phyloP scores from a whole-genome alignment of 2,888 invertebrate genomes.

The Scaptomyza parva region DNA sequence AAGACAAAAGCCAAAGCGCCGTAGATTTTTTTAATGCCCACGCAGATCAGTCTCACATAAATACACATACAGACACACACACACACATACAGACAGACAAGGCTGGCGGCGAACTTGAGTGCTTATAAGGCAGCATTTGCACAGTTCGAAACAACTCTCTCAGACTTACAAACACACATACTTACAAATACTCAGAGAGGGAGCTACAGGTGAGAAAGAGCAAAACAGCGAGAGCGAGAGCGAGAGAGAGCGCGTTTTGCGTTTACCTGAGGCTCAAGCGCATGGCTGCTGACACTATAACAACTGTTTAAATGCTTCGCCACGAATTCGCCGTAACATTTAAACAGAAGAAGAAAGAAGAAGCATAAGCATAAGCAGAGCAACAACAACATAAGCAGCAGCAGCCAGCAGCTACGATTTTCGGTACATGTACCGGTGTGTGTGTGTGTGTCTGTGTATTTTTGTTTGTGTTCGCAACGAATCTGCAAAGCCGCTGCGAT shows the following conservation, averaged over 20 bases:
- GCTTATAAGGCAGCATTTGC: constrained; percentile 74
- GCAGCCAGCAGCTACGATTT: constrained; percentile 50
- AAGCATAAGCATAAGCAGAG: constrained; percentile 26
- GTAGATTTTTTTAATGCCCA: constrained; percentile 61
- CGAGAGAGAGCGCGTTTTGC: constrained; percentile 20
- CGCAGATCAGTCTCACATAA: constrained; percentile 59
- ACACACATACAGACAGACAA: constrained; percentile 15
- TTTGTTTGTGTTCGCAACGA: constrained; percentile 46
- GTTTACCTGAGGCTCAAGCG: constrained; percentile 58
- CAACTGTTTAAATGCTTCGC: constrained; percentile 50
- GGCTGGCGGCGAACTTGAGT: constrained; percentile 64
- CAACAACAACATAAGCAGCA: constrained; percentile 35
- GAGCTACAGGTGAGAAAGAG: constrained; percentile 39
- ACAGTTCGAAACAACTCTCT: constrained; percentile 42
- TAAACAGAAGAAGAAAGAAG: constrained; percentile 9
- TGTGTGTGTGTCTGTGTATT: constrained; percentile 30
- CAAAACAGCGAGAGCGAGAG: constrained; percentile 5
- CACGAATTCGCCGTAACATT: constrained; percentile 64
- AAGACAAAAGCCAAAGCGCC: constrained; percentile 75
- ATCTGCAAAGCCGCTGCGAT: constrained; percentile 46
- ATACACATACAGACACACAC: background rate
- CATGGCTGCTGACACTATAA: constrained; percentile 25
- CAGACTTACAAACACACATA: constrained; percentile 16
- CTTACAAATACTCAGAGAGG: background rate
- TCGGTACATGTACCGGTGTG: constrained; percentile 56